These are phyloP conservation scores for Philopedon plagiatum DNA, from an alignment of 2,888 invertebrate genomes.

Conservation along the genomic window DNA sequence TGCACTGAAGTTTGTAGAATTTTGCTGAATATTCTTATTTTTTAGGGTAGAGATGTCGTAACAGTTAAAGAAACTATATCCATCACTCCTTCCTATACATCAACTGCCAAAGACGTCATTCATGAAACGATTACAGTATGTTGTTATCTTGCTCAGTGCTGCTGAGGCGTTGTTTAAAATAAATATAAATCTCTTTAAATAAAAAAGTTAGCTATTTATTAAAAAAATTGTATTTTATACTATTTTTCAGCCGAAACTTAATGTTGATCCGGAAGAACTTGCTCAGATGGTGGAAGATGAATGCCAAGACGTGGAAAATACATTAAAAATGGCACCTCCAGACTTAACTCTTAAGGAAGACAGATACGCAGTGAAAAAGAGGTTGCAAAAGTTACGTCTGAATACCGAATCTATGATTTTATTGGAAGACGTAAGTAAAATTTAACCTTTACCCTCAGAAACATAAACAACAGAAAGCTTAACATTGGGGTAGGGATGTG, in stretches of 20 bases:
- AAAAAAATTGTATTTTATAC: not conserved
- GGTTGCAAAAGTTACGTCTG: slow-evolving; percentile 59
- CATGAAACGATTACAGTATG: slow-evolving; percentile 39
- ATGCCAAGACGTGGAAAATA: slow-evolving; percentile 63
- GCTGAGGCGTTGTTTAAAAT: no score
- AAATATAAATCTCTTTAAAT: no score
- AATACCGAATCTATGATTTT: slow-evolving; percentile 60
- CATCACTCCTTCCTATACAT: slow-evolving; percentile 44
- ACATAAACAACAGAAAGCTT: no score
- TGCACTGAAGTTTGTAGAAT: not conserved
- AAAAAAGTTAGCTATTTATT: no score
- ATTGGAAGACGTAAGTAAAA: slow-evolving; percentile 58
- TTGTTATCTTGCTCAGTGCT: no score
- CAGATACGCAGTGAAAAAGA: slow-evolving; percentile 60
- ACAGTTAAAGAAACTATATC: slow-evolving; percentile 49
- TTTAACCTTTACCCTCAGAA: no score
- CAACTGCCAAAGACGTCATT: slow-evolving; percentile 49
- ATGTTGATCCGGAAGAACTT: slow-evolving; percentile 58
- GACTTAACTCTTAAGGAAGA: slow-evolving; percentile 59
- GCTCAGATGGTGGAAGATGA: slow-evolving; percentile 63
- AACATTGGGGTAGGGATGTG: no score
- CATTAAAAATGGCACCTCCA: slow-evolving; percentile 61
- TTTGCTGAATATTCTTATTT: not conserved
- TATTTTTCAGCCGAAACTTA: slow-evolving; percentile 34
- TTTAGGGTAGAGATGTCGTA: slow-evolving; percentile 44